phyloP scores from a whole-genome alignment of 2,113 vertebrate species.

The Scomber colias region DNA sequence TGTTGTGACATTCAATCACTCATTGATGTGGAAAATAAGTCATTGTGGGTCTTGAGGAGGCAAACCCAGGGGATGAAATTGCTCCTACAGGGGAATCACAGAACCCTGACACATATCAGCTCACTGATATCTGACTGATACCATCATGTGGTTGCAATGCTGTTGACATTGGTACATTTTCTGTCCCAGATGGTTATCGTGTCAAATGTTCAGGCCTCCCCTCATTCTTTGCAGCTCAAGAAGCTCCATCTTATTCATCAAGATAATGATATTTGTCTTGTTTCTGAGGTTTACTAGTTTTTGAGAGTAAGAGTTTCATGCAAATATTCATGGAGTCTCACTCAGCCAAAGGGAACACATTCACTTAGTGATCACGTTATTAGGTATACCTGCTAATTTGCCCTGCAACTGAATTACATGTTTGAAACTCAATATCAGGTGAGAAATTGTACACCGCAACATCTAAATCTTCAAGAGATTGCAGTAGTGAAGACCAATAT shows the following conservation, averaged over 20 bases:
- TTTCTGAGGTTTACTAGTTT: neutral
- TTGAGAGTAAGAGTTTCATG: neutral
- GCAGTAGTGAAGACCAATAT: constrained; percentile 23
- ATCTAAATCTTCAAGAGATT: neutral
- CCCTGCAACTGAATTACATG: neutral
- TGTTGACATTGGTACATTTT: constrained; percentile 62
- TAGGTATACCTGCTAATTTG: too few relatives aligned
- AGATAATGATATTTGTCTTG: neutral
- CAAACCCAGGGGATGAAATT: constrained; percentile 17
- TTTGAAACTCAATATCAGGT: neutral
- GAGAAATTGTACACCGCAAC: neutral
- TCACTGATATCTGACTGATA: constrained; percentile 71
- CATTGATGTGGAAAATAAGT: constrained; percentile 57
- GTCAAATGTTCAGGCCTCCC: constrained; percentile 8
- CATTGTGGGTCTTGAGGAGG: constrained; percentile 60
- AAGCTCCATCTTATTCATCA: constrained; percentile 2
- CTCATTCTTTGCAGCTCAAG: neutral
- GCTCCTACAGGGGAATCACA: constrained; percentile 66
- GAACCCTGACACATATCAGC: constrained; percentile 67
- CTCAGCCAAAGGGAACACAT: too few relatives aligned
- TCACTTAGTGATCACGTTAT: too few relatives aligned
- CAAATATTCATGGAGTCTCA: neutral
- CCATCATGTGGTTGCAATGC: constrained; percentile 48
- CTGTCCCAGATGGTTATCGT: constrained; percentile 64
- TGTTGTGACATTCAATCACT: constrained; percentile 77